Evolutionary conservation across 2,888 invertebrate species (phyloP).

Genomic region (Patella pellucida): DNA sequence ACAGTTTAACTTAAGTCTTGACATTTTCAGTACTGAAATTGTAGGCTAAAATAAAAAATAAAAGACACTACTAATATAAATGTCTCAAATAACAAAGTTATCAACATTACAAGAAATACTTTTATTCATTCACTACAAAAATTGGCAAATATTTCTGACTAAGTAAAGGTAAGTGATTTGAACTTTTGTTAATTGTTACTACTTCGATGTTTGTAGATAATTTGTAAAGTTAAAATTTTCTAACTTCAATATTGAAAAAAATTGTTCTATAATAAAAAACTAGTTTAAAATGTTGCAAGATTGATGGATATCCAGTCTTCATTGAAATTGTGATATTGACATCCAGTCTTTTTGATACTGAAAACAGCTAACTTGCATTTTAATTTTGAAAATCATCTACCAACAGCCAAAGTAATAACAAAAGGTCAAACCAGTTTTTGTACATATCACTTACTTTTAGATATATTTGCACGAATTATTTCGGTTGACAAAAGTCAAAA

Average conservation of each 20-base stretch:
- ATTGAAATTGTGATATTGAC: too few relatives aligned
- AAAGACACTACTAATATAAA: background rate
- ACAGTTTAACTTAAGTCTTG: background rate
- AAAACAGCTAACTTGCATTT: background rate
- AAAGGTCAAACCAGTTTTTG: constrained; percentile 6
- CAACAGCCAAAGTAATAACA: constrained; percentile 2
- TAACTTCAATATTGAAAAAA: constrained; percentile 1
- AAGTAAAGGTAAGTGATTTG: background rate
- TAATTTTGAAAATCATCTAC: constrained; percentile 3
- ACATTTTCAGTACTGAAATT: background rate
- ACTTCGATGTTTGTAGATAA: background rate
- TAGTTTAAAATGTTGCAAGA: constrained; percentile 3
- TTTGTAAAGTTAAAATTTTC: background rate
- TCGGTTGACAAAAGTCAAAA: background rate
- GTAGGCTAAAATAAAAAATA: background rate
- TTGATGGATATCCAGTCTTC: constrained; percentile 1
- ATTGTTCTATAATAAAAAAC: background rate
- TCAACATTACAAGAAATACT: background rate
- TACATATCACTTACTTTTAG: background rate
- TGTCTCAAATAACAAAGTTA: background rate
- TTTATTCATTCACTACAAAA: background rate
- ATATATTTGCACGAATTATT: background rate
- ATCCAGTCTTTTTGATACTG: too few relatives aligned
- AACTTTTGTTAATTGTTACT: background rate
- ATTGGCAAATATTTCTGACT: background rate